These are phyloP conservation scores for Patella pellucida DNA, from an alignment of 2,888 invertebrate species.

Conservation along the genomic window DNA sequence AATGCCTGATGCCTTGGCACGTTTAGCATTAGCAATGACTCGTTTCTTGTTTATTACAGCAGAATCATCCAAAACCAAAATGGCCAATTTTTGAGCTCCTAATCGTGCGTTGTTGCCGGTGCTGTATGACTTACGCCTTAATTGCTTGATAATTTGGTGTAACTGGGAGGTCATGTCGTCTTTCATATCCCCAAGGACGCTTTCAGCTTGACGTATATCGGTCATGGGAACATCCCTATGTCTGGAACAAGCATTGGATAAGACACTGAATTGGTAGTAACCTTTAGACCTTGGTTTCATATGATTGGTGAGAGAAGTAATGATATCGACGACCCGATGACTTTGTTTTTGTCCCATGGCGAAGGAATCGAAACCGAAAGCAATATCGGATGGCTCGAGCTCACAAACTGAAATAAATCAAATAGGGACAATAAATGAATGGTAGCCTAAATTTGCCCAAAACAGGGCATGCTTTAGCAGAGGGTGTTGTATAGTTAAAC, in stretches of 20 bases:
- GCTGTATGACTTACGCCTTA: neutral
- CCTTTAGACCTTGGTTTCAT: neutral
- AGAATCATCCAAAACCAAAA: conserved; percentile 19
- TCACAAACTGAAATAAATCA: conserved; percentile 34
- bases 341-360: conserved; percentile 33
- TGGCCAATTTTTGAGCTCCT: neutral
- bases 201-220: neutral
- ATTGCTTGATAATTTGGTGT: neutral
- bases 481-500: no score
- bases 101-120: neutral
- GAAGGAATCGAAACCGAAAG: conserved; percentile 47
- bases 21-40: conserved; percentile 17
- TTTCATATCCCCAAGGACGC: neutral
- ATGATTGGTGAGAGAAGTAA: neutral
- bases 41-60: neutral
- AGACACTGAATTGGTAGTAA: neutral
- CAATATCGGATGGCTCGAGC: conserved; percentile 39
- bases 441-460: no score
- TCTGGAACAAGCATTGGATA: conserved; percentile 6
- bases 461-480: no score
- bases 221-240: conserved; percentile 4
- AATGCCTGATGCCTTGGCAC: conserved; percentile 13
- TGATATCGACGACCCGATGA: neutral
- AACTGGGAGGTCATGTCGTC: neutral
- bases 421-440: neutral